phyloP scores from a whole-genome alignment of 2,888 invertebrate genomes.

The Papilio gigon region DNA sequence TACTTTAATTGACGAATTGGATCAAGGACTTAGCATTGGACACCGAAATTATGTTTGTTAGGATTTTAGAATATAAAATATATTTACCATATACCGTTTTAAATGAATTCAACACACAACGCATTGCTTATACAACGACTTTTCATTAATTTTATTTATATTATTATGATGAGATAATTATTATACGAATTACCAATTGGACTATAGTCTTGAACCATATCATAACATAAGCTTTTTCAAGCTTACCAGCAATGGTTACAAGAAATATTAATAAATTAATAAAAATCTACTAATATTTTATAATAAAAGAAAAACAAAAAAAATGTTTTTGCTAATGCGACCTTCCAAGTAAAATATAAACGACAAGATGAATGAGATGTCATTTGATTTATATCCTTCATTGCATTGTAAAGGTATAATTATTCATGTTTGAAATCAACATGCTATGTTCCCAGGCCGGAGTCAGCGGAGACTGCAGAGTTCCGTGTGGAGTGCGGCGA shows the following conservation, averaged over 20 bases:
- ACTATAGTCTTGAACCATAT: too few relatives aligned
- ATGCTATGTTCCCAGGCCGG: slow-evolving; percentile 84
- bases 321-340: too few relatives aligned
- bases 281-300: too few relatives aligned
- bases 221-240: too few relatives aligned
- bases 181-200: too few relatives aligned
- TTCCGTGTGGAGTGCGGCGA: slow-evolving; percentile 96
- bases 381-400: not conserved
- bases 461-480: slow-evolving; percentile 93
- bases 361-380: not conserved
- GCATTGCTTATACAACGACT: too few relatives aligned
- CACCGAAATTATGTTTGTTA: not conserved
- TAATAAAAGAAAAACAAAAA: too few relatives aligned
- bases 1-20: slow-evolving; percentile 5
- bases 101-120: not conserved
- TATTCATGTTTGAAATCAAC: not conserved
- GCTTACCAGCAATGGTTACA: too few relatives aligned
- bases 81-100: not conserved
- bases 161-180: too few relatives aligned
- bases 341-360: too few relatives aligned
- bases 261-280: too few relatives aligned
- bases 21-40: not conserved
- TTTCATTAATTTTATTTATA: too few relatives aligned
- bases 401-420: not conserved
- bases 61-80: not conserved